Percentiles rank a stretch among this genome's conserved stretches.
These are phyloP conservation scores for Montipora capitata DNA, from an alignment of 92 coral and sea anemone genomes.

Conservation along the genomic window DNA sequence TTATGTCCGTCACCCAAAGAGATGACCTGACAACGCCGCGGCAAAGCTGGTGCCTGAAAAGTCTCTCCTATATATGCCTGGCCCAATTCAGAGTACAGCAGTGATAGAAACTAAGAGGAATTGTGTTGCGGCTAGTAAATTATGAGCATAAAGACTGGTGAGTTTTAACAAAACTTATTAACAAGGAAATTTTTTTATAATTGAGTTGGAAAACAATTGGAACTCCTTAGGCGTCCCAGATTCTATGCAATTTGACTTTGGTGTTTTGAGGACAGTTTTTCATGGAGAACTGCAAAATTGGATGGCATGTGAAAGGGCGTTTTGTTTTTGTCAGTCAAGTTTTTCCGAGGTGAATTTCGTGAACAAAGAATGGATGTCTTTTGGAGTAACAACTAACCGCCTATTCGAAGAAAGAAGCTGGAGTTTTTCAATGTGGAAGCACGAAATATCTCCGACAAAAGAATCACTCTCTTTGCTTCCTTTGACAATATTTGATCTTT, in stretches of 20 bases:
- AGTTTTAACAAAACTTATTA: conserved; percentile 15
- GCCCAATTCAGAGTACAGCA: conserved; percentile 1
- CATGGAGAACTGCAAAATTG: background rate
- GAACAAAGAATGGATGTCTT: too few species aligned
- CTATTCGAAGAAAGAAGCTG: too few species aligned
- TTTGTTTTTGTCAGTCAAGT: too few species aligned
- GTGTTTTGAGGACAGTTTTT: background rate
- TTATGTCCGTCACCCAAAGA: conserved; percentile 33
- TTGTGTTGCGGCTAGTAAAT: background rate
- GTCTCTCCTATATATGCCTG: conserved; percentile 27
- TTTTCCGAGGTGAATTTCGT: too few species aligned
- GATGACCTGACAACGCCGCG: conserved; percentile 10
- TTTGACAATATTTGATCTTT: too few species aligned
- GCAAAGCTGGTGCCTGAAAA: background rate
- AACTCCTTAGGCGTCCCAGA: background rate
- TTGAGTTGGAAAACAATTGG: background rate
- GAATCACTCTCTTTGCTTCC: too few species aligned
- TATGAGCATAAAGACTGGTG: conserved; percentile 31
- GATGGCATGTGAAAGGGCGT: background rate
- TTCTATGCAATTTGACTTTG: conserved; percentile 7
- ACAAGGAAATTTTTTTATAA: conserved; percentile 30
- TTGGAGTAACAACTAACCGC: too few species aligned
- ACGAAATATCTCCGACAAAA: background rate
- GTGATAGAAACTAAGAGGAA: background rate
- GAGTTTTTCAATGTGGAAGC: background rate